These are phyloP conservation scores for Diacarnus erythraeanus DNA, from an alignment of 37 sponge, comb jelly and placozoan species.

Conservation along the genomic window DNA sequence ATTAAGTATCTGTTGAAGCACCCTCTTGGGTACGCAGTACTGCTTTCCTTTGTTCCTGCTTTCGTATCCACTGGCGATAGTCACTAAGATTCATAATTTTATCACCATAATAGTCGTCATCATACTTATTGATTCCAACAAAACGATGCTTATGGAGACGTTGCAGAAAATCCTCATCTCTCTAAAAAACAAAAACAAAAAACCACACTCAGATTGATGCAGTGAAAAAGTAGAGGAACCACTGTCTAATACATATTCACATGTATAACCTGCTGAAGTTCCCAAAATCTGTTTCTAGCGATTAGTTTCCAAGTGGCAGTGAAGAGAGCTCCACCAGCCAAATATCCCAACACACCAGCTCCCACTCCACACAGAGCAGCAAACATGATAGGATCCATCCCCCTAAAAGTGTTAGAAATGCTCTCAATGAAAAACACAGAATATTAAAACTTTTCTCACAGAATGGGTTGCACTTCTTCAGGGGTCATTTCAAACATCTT, in stretches of 20 bases:
- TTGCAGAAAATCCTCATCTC: slow-evolving; percentile 76
- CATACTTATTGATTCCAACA: slow-evolving; percentile 60
- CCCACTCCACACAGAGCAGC: slow-evolving; percentile 70
- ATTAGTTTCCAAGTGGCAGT: slow-evolving; percentile 67
- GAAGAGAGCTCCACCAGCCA: slow-evolving; percentile 68
- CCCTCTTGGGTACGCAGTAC: not conserved
- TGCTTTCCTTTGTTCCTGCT: slow-evolving; percentile 68
- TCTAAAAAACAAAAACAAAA: slow-evolving; percentile 21
- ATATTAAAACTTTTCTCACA: slow-evolving; percentile 39
- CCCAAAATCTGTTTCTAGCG: slow-evolving; percentile 20
- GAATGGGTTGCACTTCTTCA: slow-evolving; percentile 75
- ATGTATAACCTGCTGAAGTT: slow-evolving; percentile 60
- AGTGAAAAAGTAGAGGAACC: no score
- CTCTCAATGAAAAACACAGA: not conserved
- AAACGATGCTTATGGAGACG: slow-evolving; percentile 71
- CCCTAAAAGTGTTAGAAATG: slow-evolving; percentile 38
- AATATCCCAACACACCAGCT: slow-evolving; percentile 58
- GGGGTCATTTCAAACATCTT: slow-evolving; percentile 71
- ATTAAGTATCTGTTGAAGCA: not conserved
- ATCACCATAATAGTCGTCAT: slow-evolving; percentile 99
- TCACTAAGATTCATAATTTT: slow-evolving; percentile 86
- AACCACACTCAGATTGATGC: no score
- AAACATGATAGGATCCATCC: slow-evolving; percentile 88
- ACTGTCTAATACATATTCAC: no score
- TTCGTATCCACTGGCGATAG: slow-evolving; percentile 97